A percentile compares a stretch with the other conserved stretches of the same genome.
Evolutionary conservation across 1,140 invertebrate species (phyloP).

Genomic region (Brachionus manjavacas): DNA sequence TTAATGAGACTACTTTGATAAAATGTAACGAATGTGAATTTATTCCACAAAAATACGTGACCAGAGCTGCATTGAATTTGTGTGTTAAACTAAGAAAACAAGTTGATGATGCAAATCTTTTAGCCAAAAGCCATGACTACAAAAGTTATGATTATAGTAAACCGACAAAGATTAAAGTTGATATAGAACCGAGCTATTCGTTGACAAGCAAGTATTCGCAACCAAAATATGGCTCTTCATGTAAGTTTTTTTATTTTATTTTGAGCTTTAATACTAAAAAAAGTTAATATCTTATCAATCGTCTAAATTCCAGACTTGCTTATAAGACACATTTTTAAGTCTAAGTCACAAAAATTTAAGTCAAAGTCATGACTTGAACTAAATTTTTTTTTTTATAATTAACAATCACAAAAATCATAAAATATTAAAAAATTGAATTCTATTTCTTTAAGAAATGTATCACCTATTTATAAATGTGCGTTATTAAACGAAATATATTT

Average conservation of each 20-base stretch:
- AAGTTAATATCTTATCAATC: background rate
- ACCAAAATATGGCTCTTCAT: background rate
- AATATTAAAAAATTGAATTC: too few species aligned
- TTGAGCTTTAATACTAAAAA: background rate
- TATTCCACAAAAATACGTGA: constrained; percentile 48
- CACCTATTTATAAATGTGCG: too few species aligned
- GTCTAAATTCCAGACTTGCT: constrained; percentile 13
- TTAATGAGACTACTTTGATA: constrained; percentile 49
- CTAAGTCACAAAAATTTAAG: too few species aligned
- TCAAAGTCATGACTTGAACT: too few species aligned
- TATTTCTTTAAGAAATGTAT: too few species aligned
- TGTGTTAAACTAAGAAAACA: constrained; percentile 45
- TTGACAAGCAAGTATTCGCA: background rate
- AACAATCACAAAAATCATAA: too few species aligned
- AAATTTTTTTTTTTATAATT: too few species aligned
- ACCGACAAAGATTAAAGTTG: background rate
- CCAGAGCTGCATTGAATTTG: constrained; percentile 49
- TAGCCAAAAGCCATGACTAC: background rate
- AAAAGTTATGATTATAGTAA: background rate
- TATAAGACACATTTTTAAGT: too few species aligned
- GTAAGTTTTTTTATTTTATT: background rate
- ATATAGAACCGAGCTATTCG: background rate
- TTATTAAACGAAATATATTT: too few species aligned
- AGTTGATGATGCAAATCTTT: constrained; percentile 13
- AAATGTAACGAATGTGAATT: constrained; percentile 42